These are phyloP conservation scores for Trinorchestia longiramus DNA, from an alignment of 1,140 invertebrate species.

Conservation along the genomic window DNA sequence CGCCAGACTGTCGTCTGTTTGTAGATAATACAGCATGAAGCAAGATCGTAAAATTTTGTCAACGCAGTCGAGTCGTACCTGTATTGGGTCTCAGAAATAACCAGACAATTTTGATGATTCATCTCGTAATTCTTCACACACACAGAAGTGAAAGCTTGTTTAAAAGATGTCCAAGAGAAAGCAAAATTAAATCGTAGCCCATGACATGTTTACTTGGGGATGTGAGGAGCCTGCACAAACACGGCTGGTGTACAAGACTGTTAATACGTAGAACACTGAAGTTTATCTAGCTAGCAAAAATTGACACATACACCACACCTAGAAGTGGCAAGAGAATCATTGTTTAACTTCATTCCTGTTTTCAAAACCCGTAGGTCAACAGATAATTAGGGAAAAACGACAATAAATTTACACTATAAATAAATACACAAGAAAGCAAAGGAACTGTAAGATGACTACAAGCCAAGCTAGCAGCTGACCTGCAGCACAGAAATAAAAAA, in stretches of 20 bases:
- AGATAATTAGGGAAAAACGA: background rate
- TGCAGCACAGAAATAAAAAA: background rate
- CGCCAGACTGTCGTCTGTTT: no score
- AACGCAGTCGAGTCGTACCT: no score
- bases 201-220: background rate
- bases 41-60: background rate
- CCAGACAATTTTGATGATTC: background rate
- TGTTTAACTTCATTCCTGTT: background rate
- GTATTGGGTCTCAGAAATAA: background rate
- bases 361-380: background rate
- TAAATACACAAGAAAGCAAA: no score
- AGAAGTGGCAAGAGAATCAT: background rate
- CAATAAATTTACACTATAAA: no score
- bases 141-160: background rate
- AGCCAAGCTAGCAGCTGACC: no score
- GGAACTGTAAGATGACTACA: no score
- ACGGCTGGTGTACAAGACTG: background rate
- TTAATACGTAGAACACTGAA: background rate
- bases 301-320: background rate
- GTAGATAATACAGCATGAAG: background rate
- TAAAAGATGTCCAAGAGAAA: background rate
- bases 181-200: background rate
- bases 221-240: background rate
- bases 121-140: background rate
- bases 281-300: background rate